Conservation (phyloP, 1,140 invertebrate genomes). For the Drosophila ogumai region DNA sequence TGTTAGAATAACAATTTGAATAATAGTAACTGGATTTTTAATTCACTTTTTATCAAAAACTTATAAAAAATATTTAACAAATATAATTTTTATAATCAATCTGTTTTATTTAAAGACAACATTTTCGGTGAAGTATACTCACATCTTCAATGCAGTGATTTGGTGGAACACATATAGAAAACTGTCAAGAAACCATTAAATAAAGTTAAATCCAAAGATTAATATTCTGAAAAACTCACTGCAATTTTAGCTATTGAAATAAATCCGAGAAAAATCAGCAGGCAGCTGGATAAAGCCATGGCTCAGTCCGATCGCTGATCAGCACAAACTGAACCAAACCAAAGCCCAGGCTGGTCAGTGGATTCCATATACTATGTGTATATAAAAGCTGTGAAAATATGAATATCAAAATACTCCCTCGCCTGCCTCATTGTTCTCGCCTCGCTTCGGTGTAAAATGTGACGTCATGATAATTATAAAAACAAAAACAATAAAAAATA, state of each 20-base stretch:
- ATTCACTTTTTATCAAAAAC: no score
- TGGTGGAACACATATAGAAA: conserved; percentile 57
- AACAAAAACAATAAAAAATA: conserved; percentile 3
- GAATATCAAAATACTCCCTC: conserved; percentile 25
- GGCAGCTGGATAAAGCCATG: conserved; percentile 16
- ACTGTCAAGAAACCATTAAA: conserved; percentile 2
- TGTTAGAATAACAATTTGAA: neutral
- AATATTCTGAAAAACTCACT: conserved; percentile 2
- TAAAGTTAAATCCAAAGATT: neutral
- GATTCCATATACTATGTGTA: neutral
- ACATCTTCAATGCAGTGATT: conserved; percentile 70
- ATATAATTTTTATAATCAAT: no score
- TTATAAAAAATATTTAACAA: no score
- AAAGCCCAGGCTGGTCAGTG: conserved; percentile 25
- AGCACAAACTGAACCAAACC: conserved; percentile 15
- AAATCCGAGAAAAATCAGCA: conserved; percentile 13
- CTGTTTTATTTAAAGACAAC: no score
- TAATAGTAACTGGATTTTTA: no score
- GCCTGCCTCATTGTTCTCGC: conserved; percentile 38
- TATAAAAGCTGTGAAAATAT: conserved; percentile 24
- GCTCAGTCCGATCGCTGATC: conserved; percentile 28
- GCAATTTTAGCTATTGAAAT: neutral
- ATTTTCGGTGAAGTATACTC: conserved; percentile 23
- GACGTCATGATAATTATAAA: conserved; percentile 59
- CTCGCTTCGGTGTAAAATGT: conserved; percentile 43